Conservation (phyloP, 2,797 vertebrate species). For the Malurus splendens region DNA sequence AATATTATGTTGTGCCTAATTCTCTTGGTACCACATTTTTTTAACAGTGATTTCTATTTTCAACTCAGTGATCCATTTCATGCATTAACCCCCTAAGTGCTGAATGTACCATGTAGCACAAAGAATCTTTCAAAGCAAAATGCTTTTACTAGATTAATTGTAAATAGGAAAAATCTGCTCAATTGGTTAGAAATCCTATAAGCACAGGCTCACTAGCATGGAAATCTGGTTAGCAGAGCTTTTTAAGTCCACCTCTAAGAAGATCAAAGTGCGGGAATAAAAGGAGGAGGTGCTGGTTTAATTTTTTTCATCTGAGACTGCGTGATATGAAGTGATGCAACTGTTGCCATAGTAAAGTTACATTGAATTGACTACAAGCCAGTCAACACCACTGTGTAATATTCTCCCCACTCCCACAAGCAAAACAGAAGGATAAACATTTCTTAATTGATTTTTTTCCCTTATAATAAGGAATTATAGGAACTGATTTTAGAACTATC, state of each 20-base stretch:
- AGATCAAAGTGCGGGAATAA: background rate
- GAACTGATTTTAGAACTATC: background rate
- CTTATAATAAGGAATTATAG: background rate
- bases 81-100: slow-evolving; percentile 62
- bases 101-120: background rate
- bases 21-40: slow-evolving; percentile 62
- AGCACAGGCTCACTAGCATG: background rate
- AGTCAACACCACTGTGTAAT: background rate
- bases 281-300: background rate
- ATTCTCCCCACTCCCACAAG: background rate
- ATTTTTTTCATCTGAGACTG: slow-evolving; percentile 9
- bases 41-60: slow-evolving; percentile 72
- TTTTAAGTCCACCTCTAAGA: slow-evolving; percentile 36
- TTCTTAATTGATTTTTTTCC: slow-evolving; percentile 6
- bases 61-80: slow-evolving; percentile 61
- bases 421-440: background rate
- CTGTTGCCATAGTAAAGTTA: slow-evolving; percentile 66
- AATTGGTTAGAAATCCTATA: background rate
- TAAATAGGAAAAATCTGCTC: slow-evolving; percentile 17
- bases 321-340: slow-evolving; percentile 2
- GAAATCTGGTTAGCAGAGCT: slow-evolving; percentile 4
- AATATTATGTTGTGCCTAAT: slow-evolving; percentile 69
- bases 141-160: background rate
- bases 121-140: slow-evolving; percentile 34
- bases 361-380: slow-evolving; percentile 51